Conservation (phyloP, 2,113 vertebrate species). For the Tragelaphus scriptus region DNA sequence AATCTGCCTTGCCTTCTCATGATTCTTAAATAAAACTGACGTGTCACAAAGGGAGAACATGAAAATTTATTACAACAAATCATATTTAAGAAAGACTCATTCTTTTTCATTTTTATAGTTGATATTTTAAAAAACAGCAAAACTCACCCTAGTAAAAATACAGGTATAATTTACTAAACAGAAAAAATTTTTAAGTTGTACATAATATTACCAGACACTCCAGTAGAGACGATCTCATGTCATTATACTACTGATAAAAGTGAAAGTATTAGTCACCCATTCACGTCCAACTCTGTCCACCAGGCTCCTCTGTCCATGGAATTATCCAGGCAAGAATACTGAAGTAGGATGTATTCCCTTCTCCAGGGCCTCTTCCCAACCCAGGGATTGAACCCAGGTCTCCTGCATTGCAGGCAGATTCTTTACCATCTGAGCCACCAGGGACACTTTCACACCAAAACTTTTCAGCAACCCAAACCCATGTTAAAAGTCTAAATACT, state of each 20-base stretch:
- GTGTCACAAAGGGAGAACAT: neutral
- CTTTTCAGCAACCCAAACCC: neutral
- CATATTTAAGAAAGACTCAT: neutral
- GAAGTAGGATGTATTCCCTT: neutral
- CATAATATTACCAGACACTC: neutral
- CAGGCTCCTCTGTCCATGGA: neutral
- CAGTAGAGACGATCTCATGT: neutral
- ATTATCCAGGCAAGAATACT: neutral
- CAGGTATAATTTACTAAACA: constrained; percentile 3
- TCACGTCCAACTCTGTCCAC: neutral
- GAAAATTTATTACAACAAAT: neutral
- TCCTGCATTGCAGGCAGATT: neutral
- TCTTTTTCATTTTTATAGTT: neutral
- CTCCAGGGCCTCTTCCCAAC: neutral
- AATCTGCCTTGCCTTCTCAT: neutral
- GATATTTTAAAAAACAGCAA: neutral
- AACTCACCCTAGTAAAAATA: neutral
- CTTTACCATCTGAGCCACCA: neutral
- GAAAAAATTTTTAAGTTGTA: neutral
- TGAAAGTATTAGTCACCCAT: neutral
- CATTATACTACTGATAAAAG: neutral
- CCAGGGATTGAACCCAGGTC: neutral
- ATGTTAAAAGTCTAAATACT: neutral
- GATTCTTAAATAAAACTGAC: constrained; percentile 14
- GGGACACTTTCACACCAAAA: neutral